Evolutionary conservation across 2,797 vertebrate genomes (phyloP).

Genomic region (Microhierax caerulescens): DNA sequence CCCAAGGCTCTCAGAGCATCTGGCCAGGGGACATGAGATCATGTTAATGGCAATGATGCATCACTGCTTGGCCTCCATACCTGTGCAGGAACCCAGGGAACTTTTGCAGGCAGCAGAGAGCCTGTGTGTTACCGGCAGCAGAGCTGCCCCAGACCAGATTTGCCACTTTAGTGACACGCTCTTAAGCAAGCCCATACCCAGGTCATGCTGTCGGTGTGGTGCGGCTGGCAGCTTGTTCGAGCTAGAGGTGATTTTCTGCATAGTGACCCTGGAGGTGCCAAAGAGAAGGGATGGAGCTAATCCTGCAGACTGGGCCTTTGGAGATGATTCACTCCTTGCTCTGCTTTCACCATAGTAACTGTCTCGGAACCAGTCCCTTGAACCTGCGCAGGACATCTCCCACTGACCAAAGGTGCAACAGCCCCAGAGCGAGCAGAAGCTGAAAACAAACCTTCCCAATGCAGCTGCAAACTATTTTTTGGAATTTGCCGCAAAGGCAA

Average conservation of each 20-base stretch:
- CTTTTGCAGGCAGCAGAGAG: neutral
- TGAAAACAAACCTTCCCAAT: neutral
- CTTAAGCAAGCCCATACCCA: fast-evolving
- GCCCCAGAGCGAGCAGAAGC: neutral
- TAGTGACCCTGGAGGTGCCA: neutral
- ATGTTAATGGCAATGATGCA: neutral
- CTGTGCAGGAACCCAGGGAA: neutral
- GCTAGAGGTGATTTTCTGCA: neutral
- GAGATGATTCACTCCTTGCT: neutral
- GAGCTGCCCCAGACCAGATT: neutral
- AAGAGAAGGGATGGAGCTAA: neutral
- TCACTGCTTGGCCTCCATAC: neutral
- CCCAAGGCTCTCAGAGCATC: neutral
- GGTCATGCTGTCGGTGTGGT: no score
- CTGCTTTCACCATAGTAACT: neutral
- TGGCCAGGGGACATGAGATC: no score
- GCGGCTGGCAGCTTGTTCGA: neutral
- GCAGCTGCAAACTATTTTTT: neutral
- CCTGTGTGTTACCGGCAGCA: neutral
- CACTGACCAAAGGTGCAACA: neutral
- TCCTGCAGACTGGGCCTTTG: fast-evolving
- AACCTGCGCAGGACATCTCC: neutral
- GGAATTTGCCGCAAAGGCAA: neutral
- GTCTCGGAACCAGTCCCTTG: neutral
- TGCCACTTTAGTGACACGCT: neutral